Percentiles rank a stretch among this genome's conserved stretches.
These are phyloP conservation scores for Cricetomys ansorgei DNA, from an alignment of 2,113 vertebrate genomes.

Conservation along the genomic window DNA sequence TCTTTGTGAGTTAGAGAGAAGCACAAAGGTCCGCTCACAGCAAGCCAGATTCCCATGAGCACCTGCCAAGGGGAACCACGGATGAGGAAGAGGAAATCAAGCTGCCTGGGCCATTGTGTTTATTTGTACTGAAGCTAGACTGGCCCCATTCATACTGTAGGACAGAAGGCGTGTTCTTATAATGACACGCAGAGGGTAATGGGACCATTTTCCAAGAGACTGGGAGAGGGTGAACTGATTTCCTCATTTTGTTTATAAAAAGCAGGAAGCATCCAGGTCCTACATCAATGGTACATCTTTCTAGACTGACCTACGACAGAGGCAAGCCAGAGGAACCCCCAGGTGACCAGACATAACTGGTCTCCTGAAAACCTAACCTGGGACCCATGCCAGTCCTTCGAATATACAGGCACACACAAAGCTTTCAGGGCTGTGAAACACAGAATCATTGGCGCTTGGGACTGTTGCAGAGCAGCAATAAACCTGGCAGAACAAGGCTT, in stretches of 20 bases:
- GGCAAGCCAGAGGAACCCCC: not conserved
- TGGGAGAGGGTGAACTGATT: accelerated
- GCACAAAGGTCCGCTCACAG: constrained; percentile 17
- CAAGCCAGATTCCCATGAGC: constrained; percentile 47
- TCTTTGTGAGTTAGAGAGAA: not conserved
- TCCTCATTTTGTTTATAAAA: not conserved
- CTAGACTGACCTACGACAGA: not conserved
- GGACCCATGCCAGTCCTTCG: accelerated
- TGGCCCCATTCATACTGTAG: not conserved
- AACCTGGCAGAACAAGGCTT: not conserved
- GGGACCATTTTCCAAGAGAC: not conserved
- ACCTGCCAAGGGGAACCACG: constrained; percentile 50
- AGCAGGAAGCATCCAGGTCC: not conserved
- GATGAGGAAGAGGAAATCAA: constrained; percentile 50
- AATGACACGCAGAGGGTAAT: not conserved
- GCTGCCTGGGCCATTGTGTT: constrained; percentile 33
- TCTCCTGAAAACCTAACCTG: not conserved
- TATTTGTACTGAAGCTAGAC: not conserved
- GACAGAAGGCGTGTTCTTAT: not conserved
- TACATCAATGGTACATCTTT: not conserved
- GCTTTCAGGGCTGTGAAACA: accelerated
- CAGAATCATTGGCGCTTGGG: accelerated
- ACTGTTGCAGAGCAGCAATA: accelerated
- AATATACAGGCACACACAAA: accelerated
- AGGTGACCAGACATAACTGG: not conserved